Percentiles rank a stretch among this genome's conserved stretches.
These are phyloP conservation scores for Gopherus evgoodei DNA, from an alignment of 2,113 vertebrate species.

Conservation along the genomic window DNA sequence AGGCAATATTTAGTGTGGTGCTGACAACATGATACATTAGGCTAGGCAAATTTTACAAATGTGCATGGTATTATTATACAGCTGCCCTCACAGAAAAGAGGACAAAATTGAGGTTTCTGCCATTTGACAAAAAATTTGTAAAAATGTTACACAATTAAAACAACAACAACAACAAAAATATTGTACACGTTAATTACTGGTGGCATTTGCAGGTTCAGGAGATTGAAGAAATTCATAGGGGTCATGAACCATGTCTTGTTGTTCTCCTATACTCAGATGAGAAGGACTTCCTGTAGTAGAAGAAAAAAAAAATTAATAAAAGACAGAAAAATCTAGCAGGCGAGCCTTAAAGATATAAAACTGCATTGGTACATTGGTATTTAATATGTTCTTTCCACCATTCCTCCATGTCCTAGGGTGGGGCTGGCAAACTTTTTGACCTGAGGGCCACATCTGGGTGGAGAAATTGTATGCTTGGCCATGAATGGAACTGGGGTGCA, in stretches of 20 bases:
- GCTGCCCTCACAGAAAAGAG: slow-evolving; percentile 47
- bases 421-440: no score
- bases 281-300: slow-evolving; percentile 88
- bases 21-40: not conserved
- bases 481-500: no score
- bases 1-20: not conserved
- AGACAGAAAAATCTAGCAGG: not conserved
- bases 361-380: not conserved
- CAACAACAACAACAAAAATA: slow-evolving; percentile 21
- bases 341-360: not conserved
- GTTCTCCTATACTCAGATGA: slow-evolving; percentile 91
- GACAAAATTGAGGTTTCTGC: slow-evolving; percentile 42
- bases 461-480: no score
- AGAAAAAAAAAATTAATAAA: not conserved
- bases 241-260: slow-evolving; percentile 92
- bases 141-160: slow-evolving; percentile 46
- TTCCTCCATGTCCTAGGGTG: not conserved
- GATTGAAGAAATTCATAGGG: slow-evolving; percentile 97
- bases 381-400: not conserved
- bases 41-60: not conserved
- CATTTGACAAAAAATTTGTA: slow-evolving; percentile 59
- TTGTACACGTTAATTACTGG: slow-evolving; percentile 58
- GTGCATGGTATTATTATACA: slow-evolving; percentile 39
- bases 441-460: no score
- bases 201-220: slow-evolving; percentile 85